These are phyloP conservation scores for Danio albolineatus DNA, from an alignment of 2,797 vertebrate genomes.

Conservation along the genomic window DNA sequence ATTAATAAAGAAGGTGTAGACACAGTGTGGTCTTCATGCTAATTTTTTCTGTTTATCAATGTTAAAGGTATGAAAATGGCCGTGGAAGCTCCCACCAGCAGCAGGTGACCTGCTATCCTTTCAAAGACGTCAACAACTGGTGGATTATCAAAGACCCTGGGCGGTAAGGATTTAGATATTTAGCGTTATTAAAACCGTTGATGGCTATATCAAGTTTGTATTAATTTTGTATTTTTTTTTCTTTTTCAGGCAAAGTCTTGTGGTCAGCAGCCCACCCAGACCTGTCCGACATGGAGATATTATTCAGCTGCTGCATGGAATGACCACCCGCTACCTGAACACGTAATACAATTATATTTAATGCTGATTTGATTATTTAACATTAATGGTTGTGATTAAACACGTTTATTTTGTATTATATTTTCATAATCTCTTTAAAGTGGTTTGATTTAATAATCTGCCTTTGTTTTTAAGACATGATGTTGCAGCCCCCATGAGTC, in stretches of 20 bases:
- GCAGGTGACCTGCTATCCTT: conserved; percentile 96
- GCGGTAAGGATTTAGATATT: conserved; percentile 73
- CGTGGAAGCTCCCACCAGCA: conserved; percentile 97
- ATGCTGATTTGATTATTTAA: too few species aligned
- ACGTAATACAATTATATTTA: conserved; percentile 77
- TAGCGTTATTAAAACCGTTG: not conserved
- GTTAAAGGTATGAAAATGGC: conserved; percentile 88
- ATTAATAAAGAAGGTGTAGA: too few species aligned
- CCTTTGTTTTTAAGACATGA: conserved; percentile 83
- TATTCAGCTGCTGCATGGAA: conserved; percentile 93
- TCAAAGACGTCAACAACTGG: conserved; percentile 99
- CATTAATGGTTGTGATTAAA: not conserved
- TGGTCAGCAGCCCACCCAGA: conserved; percentile 86
- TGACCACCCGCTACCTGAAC: conserved; percentile 93
- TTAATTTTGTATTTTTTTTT: not conserved
- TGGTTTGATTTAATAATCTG: not conserved
- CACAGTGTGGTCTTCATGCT: too few species aligned
- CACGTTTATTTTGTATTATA: not conserved
- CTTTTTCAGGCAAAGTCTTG: conserved; percentile 86
- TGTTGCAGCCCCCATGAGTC: conserved; percentile 93
- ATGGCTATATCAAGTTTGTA: not conserved
- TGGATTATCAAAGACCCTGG: conserved; percentile 95
- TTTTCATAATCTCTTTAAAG: not conserved
- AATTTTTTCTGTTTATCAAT: too few species aligned
- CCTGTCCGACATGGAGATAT: conserved; percentile 88